Conservation (phyloP, 2,113 vertebrate species). For the Zeus faber region DNA sequence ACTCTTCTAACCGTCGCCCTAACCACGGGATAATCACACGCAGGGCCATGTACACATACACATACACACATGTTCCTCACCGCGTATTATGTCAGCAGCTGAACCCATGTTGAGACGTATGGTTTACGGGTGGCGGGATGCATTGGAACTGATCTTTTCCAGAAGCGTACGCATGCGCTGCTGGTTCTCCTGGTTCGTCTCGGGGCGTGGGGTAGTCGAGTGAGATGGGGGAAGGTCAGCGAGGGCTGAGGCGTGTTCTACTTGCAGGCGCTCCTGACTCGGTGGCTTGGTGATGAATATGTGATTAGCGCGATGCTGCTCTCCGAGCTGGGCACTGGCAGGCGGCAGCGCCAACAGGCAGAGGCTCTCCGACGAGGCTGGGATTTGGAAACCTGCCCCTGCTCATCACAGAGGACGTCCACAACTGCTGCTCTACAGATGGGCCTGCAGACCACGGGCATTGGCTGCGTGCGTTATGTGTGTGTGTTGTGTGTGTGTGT, state of each 20-base stretch:
- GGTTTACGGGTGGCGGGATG: too few relatives aligned
- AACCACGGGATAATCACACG: slow-evolving; percentile 12
- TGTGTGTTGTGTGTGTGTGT: not conserved
- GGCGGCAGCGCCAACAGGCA: slow-evolving; percentile 48
- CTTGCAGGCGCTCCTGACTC: too few relatives aligned
- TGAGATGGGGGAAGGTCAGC: too few relatives aligned
- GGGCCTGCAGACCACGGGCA: slow-evolving; percentile 27
- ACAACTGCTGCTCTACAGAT: slow-evolving; percentile 45
- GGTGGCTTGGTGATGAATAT: slow-evolving; percentile 19
- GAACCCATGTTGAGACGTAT: too few relatives aligned
- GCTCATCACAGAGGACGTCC: slow-evolving; percentile 34
- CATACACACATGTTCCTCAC: slow-evolving; percentile 11
- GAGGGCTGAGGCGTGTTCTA: too few relatives aligned
- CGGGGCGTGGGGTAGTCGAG: slow-evolving; percentile 16
- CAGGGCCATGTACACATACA: slow-evolving; percentile 1
- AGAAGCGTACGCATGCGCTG: too few relatives aligned
- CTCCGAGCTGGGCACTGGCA: slow-evolving; percentile 49
- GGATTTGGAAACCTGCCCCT: slow-evolving; percentile 46
- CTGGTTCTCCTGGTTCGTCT: slow-evolving; percentile 45
- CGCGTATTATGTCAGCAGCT: too few relatives aligned
- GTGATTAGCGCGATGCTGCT: slow-evolving; percentile 36
- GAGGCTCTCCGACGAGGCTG: slow-evolving; percentile 37
- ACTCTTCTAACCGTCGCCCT: not conserved
- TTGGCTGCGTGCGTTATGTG: not conserved
- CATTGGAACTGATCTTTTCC: too few relatives aligned